Percentiles rank a stretch among this genome's conserved stretches.
Evolutionary conservation across 2,888 invertebrate genomes (phyloP).

Genomic region (Rhamnusium bicolor): DNA sequence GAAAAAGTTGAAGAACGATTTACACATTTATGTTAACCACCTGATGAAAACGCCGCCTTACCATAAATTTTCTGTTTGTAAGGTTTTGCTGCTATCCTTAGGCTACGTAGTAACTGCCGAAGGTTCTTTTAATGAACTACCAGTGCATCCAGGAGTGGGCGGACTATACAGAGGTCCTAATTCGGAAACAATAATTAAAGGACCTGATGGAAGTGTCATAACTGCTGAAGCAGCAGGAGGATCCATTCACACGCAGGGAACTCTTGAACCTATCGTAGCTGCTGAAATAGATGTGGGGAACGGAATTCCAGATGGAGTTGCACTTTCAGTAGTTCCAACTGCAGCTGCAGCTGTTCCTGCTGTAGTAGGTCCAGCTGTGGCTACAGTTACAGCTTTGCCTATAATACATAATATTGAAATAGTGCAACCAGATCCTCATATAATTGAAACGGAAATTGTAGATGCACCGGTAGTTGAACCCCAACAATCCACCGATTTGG

Average conservation of each 20-base stretch:
- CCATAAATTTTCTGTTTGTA: slow-evolving; percentile 3
- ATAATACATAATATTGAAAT: slow-evolving; percentile 48
- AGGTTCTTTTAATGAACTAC: slow-evolving; percentile 49
- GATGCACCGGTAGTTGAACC: slow-evolving; percentile 57
- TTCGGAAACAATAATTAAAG: slow-evolving; percentile 67
- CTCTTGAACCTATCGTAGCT: slow-evolving; percentile 51
- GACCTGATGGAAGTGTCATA: slow-evolving; percentile 68
- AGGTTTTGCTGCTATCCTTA: slow-evolving; percentile 49
- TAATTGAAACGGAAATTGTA: slow-evolving; percentile 58
- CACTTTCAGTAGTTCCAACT: neutral
- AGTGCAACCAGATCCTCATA: slow-evolving; percentile 53
- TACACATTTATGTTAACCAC: too few species aligned
- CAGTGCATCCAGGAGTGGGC: slow-evolving; percentile 64
- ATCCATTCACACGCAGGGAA: slow-evolving; percentile 48
- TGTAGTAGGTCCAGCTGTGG: slow-evolving; percentile 31
- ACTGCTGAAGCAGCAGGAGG: slow-evolving; percentile 63
- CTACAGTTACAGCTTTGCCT: slow-evolving; percentile 50
- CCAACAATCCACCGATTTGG: slow-evolving; percentile 59
- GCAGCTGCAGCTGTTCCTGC: slow-evolving; percentile 18
- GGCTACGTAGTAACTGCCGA: slow-evolving; percentile 40
- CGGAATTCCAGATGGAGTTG: neutral
- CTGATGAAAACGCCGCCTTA: too few species aligned
- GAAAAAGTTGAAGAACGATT: too few species aligned
- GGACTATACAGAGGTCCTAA: slow-evolving; percentile 66
- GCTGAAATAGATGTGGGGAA: slow-evolving; percentile 42